Evolutionary conservation across 2,888 invertebrate species (phyloP).

Genomic region (Anthrax anthrax): DNA sequence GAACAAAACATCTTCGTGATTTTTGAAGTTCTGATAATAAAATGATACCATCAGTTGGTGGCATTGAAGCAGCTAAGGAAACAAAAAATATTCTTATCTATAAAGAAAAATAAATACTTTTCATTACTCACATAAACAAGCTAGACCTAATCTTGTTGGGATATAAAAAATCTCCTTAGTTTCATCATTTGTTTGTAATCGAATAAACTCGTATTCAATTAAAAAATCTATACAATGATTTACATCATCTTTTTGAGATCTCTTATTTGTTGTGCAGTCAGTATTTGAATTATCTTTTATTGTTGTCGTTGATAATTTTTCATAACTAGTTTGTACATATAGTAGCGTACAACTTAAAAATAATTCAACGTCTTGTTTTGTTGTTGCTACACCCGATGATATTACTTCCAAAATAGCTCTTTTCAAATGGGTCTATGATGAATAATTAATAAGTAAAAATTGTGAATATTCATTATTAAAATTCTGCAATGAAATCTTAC

Average conservation of each 20-base stretch:
- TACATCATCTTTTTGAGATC: not conserved
- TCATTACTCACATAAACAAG: constrained; percentile 49
- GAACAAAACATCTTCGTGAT: constrained; percentile 76
- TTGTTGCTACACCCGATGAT: constrained; percentile 69
- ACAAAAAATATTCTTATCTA: not conserved
- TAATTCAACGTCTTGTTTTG: constrained; percentile 51
- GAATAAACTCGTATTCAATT: constrained; percentile 68
- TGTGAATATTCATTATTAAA: not conserved
- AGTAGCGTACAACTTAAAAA: constrained; percentile 73
- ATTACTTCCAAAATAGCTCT: constrained; percentile 68
- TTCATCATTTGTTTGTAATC: constrained; percentile 40
- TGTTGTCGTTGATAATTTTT: not conserved
- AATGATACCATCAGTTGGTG: constrained; percentile 84
- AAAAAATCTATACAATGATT: constrained; percentile 54
- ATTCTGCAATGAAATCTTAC: constrained; percentile 17
- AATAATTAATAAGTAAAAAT: not conserved
- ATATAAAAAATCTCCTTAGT: constrained; percentile 39
- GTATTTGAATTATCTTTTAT: not conserved
- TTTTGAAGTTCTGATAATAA: constrained; percentile 81
- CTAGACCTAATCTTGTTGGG: constrained; percentile 79
- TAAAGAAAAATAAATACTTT: not conserved
- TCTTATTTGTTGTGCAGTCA: not conserved
- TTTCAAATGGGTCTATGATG: constrained; percentile 42
- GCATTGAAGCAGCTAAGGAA: constrained; percentile 63
- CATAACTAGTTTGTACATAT: constrained; percentile 18